Evolutionary conservation across 2,888 invertebrate species (phyloP).

Genomic region (Xestia c-nigrum): DNA sequence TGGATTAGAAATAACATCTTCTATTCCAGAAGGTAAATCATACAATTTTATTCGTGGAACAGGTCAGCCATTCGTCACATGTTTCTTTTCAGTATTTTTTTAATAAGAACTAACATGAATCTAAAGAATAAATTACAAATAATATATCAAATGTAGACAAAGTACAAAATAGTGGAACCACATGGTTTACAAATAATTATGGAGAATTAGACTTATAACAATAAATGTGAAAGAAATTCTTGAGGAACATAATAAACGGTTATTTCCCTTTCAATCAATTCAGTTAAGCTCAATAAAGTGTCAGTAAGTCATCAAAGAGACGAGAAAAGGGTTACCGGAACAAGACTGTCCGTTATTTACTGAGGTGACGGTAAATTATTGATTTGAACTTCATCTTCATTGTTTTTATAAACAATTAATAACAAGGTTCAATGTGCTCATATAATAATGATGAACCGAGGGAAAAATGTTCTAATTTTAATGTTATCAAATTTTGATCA

Average conservation of each 20-base stretch:
- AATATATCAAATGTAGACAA: neutral
- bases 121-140: neutral
- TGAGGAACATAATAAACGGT: neutral
- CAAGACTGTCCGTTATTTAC: constrained; percentile 25
- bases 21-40: constrained; percentile 9
- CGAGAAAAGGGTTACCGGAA: constrained; percentile 16
- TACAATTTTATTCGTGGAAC: constrained; percentile 9
- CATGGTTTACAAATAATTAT: neutral
- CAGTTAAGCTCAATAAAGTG: neutral
- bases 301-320: constrained; percentile 10
- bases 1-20: constrained; percentile 15
- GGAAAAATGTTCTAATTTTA: no score
- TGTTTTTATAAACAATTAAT: constrained; percentile 20
- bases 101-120: neutral
- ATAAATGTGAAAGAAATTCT: neutral
- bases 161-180: neutral
- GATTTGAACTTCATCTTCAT: constrained; percentile 29
- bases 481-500: neutral
- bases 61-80: constrained; percentile 5
- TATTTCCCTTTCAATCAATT: constrained; percentile 23
- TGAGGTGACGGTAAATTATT: constrained; percentile 23
- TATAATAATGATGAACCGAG: neutral
- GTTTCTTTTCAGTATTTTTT: neutral
- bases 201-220: neutral
- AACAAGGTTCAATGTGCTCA: neutral